Conservation (phyloP, 2,888 invertebrate species). For the Stegana nigrithorax region DNA sequence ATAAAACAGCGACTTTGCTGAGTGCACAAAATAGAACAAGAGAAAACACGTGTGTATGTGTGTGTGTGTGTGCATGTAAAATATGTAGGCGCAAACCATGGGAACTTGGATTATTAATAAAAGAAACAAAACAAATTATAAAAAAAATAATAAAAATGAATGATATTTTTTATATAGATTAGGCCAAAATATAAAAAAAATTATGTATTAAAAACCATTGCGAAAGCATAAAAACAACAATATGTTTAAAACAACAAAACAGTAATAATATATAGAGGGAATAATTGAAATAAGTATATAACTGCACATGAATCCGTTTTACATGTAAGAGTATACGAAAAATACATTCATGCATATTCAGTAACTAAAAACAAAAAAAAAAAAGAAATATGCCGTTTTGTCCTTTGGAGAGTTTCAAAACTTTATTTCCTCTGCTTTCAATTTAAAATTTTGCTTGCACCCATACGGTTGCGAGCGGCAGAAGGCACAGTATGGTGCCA, state of each 20-base stretch:
- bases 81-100: neutral
- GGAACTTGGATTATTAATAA: conserved; percentile 3
- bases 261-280: conserved; percentile 16
- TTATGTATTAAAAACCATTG: conserved; percentile 13
- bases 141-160: conserved; percentile 8
- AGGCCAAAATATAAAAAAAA: conserved; percentile 30
- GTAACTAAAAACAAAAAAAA: conserved; percentile 2
- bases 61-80: neutral
- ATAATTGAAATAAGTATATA: conserved; percentile 13
- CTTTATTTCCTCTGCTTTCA: too few species aligned
- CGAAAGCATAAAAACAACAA: conserved; percentile 15
- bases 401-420: too few species aligned
- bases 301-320: neutral
- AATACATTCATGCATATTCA: neutral
- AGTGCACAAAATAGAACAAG: neutral
- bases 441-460: too few species aligned
- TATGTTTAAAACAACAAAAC: conserved; percentile 21
- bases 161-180: conserved; percentile 16
- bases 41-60: conserved; percentile 27
- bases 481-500: too few species aligned
- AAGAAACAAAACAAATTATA: conserved; percentile 23
- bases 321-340: neutral
- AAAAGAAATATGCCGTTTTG: too few species aligned
- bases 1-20: conserved; percentile 6
- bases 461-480: too few species aligned